A percentile compares a stretch with the other conserved stretches of the same genome.
Evolutionary conservation across 2,797 vertebrate genomes (phyloP).

Genomic region (Oryzias dopingdopingensis): DNA sequence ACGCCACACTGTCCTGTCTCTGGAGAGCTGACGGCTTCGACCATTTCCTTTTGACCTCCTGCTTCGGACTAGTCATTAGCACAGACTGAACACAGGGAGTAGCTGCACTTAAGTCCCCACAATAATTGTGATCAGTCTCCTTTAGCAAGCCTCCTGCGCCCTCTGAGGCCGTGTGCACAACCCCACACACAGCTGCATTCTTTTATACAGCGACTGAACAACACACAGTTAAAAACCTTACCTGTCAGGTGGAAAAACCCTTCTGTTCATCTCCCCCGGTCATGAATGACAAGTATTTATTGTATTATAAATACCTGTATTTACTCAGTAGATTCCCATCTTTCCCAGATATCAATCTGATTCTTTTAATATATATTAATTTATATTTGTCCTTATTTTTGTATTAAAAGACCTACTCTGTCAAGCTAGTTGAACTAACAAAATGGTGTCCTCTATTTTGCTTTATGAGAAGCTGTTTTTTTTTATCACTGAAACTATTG

Average conservation of each 20-base stretch:
- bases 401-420: conserved; percentile 89
- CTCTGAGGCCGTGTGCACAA: conserved; percentile 63
- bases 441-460: conserved; percentile 86
- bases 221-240: conserved; percentile 47
- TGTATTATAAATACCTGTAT: conserved; percentile 96
- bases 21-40: conserved; percentile 50
- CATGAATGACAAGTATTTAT: conserved; percentile 97
- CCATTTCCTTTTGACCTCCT: conserved; percentile 63
- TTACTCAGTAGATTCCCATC: conserved; percentile 87
- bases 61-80: conserved; percentile 64
- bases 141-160: conserved; percentile 49
- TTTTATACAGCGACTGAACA: conserved; percentile 69
- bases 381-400: conserved; percentile 99
- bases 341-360: conserved; percentile 85
- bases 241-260: conserved; percentile 56
- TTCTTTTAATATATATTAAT: conserved; percentile 99
- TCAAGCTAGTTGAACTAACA: conserved; percentile 93
- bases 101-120: conserved; percentile 53
- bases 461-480: conserved; percentile 79
- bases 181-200: conserved; percentile 52
- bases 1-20: conserved; percentile 64
- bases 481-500: conserved; percentile 84
- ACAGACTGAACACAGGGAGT: conserved; percentile 67
- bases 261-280: conserved; percentile 56
- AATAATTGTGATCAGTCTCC: conserved; percentile 41